These are phyloP conservation scores for Amniataba percoides DNA, from an alignment of 2,797 vertebrate genomes.

Conservation along the genomic window DNA sequence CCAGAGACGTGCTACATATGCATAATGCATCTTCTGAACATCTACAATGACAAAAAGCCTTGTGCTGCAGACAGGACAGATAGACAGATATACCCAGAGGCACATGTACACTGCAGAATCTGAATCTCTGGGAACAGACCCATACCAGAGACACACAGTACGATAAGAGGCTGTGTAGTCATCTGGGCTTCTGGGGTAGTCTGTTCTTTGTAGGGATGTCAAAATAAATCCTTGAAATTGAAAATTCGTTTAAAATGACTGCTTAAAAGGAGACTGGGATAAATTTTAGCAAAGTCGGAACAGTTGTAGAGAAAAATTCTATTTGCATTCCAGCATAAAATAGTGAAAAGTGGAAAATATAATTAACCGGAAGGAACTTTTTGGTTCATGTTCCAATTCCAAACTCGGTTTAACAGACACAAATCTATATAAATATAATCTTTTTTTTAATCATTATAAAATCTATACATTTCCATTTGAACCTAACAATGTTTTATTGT, in stretches of 20 bases:
- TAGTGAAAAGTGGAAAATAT: background rate
- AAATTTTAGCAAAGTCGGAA: slow-evolving; percentile 13
- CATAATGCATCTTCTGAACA: slow-evolving; percentile 54
- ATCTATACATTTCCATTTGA: background rate
- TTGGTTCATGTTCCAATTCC: background rate
- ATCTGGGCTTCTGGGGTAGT: slow-evolving; percentile 35
- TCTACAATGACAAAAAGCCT: slow-evolving; percentile 48
- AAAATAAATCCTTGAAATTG: slow-evolving; percentile 44
- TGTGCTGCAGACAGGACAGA: slow-evolving; percentile 46
- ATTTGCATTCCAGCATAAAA: slow-evolving; percentile 32
- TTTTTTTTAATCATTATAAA: too few species aligned
- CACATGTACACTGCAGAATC: slow-evolving; percentile 34
- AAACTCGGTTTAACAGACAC: slow-evolving; percentile 11
- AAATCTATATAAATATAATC: too few species aligned
- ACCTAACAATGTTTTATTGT: too few species aligned
- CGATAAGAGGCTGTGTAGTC: slow-evolving; percentile 25
- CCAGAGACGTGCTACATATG: slow-evolving; percentile 38
- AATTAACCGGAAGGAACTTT: background rate
- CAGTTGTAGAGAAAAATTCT: background rate
- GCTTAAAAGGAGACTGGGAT: slow-evolving; percentile 9
- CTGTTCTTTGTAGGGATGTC: slow-evolving; percentile 37
- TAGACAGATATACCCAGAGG: slow-evolving; percentile 52
- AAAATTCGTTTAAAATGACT: slow-evolving; percentile 51
- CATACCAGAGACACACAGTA: slow-evolving; percentile 20
- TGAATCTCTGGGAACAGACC: slow-evolving; percentile 37